Conservation (phyloP, 1,140 invertebrate genomes). For the Trichonephila inaurata region DNA sequence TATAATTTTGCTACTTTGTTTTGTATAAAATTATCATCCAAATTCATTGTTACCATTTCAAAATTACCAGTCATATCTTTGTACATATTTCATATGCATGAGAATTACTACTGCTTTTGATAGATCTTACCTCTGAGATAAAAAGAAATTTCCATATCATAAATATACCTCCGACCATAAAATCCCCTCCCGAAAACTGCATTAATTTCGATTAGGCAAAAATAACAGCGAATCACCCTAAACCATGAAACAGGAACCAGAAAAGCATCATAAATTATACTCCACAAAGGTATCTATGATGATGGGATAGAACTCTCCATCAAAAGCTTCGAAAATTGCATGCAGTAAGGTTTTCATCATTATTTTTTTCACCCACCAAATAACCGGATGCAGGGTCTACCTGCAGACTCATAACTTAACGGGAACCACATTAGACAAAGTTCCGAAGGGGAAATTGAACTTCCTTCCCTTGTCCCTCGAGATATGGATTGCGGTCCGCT, state of each 20-base stretch:
- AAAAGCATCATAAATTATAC: constrained; percentile 9
- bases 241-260: constrained; percentile 1
- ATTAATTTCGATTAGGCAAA: background rate
- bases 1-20: no score
- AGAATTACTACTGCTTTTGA: no score
- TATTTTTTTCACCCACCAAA: background rate
- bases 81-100: no score
- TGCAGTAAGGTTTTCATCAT: background rate
- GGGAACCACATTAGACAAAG: constrained; percentile 30
- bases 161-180: background rate
- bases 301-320: background rate
- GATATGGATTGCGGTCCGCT: background rate
- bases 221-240: background rate
- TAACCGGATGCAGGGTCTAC: constrained; percentile 29
- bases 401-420: constrained; percentile 36
- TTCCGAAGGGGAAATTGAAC: constrained; percentile 50
- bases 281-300: background rate
- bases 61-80: no score
- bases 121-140: no score
- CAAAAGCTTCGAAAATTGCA: background rate
- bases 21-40: no score
- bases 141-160: background rate
- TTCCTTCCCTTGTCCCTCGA: constrained; percentile 25
- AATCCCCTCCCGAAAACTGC: background rate
- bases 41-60: no score